These are phyloP conservation scores for Sinocyclocheilus anophthalmus DNA, from an alignment of 2,113 vertebrate species.

Conservation along the genomic window DNA sequence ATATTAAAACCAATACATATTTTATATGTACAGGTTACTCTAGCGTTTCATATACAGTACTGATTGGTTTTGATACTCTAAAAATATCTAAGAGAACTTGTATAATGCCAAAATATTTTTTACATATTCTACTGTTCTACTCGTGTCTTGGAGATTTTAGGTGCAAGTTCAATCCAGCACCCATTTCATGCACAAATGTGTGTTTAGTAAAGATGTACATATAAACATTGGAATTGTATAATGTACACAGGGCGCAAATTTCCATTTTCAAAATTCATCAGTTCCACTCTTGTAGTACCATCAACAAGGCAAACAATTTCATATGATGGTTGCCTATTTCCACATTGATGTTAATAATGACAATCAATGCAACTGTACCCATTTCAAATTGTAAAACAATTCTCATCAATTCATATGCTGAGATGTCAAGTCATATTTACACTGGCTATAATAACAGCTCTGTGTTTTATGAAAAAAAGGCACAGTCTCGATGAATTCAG, in stretches of 20 bases:
- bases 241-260: background rate
- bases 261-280: conserved; percentile 3
- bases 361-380: background rate
- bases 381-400: background rate
- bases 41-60: background rate
- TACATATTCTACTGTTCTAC: background rate
- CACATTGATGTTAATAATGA: conserved; percentile 8
- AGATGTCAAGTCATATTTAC: conserved; percentile 18
- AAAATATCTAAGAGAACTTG: background rate
- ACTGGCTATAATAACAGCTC: conserved; percentile 13
- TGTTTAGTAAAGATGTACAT: background rate
- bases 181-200: conserved; percentile 7
- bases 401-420: background rate
- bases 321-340: background rate
- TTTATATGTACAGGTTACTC: background rate
- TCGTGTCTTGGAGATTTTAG: background rate
- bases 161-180: conserved; percentile 1
- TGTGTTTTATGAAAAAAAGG: conserved; percentile 8
- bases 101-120: background rate
- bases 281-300: background rate
- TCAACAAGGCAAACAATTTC: background rate
- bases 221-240: background rate
- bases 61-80: background rate
- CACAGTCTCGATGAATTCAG: background rate
- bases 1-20: background rate